Percentiles rank a stretch among this genome's conserved stretches.
Evolutionary conservation across 1,140 invertebrate species (phyloP).

Genomic region (Phocides pigmalion): DNA sequence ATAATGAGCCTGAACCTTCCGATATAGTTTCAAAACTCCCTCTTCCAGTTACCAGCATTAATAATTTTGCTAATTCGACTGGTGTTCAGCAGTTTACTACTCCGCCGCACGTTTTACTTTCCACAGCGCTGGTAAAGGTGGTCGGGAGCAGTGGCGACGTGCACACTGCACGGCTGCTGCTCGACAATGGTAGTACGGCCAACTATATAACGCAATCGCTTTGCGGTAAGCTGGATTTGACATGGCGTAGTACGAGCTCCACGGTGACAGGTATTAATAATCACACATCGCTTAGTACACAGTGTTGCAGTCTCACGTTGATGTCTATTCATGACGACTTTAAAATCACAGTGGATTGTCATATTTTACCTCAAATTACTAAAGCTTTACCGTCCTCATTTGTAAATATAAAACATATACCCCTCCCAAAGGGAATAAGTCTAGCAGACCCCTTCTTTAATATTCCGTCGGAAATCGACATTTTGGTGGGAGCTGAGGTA

Average conservation of each 20-base stretch:
- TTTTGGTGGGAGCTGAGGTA: conserved; percentile 31
- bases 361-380: conserved; percentile 35
- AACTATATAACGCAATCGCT: conserved; percentile 21
- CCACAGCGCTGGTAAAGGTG: conserved; percentile 17
- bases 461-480: conserved; percentile 26
- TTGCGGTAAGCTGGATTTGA: conserved; percentile 16
- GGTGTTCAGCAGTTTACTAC: conserved; percentile 1
- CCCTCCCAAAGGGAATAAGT: conserved; percentile 24
- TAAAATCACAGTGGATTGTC: conserved; percentile 35
- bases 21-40: too few species aligned
- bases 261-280: conserved; percentile 47
- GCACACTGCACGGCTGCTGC: conserved; percentile 13
- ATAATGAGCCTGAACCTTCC: background rate
- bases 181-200: conserved; percentile 25
- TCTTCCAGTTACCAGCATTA: background rate
- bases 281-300: conserved; percentile 37
- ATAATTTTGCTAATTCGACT: conserved; percentile 1
- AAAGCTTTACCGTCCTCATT: conserved; percentile 30
- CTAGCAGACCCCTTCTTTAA: conserved; percentile 38
- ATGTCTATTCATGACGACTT: conserved; percentile 35
- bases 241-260: conserved; percentile 33
- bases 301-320: conserved; percentile 41
- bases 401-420: conserved; percentile 19
- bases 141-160: background rate
- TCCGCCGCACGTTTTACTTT: conserved; percentile 2